Evolutionary conservation across 1,140 invertebrate species (phyloP), one percentile per base, ranked within the genome.

Genomic region (Melanaphis sacchari): DNA sequence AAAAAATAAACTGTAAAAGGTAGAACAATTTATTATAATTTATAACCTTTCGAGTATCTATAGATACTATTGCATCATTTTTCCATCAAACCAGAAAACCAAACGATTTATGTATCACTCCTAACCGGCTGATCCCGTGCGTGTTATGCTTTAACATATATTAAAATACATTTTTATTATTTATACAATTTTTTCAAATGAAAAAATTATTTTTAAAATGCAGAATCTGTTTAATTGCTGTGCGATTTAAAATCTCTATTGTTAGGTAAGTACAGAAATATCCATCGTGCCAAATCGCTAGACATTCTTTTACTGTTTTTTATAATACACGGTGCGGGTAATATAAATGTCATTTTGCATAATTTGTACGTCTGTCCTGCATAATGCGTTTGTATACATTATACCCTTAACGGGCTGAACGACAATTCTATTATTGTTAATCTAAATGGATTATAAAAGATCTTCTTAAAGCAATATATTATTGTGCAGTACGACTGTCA

Each of bases 361-460:
- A 31, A 66, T 66, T 66, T 66, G 59, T 66, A 66, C 26, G 11
- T 4, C 59, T 66, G 31, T 66, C 59, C 59, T 15, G 31, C 59
- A n/a, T 26, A 31, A 31, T 0, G 59, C 9, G 31, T 31, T 46
- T 46, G 11, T 46, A 46, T 46, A 46, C 31, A 18, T 76, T 76
- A 76, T 76, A 76, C 15, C 15, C 59, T 76, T 2, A n/a, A 76
- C 15, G 31, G 59, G 15, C 59, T 76, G n/a, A 76, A 76, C 5
- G 15, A n/a, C n/a, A 18, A n/a, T 76, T 76, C 15, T n/a, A 76
- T 76, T 76, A n/a, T 76, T 76, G 31, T n/a, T 76, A 76, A 76
- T 76, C 59, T 76, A 76, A 76, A n/a, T 76, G 59, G 59, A n/a
- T 76, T n/a, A n/a, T 76, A 76, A 76, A n/a, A 15, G 59, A 76